Base-by-base conservation (phyloP, 92 coral and sea anemone genomes). In the Zoanthus sociatus region DNA sequence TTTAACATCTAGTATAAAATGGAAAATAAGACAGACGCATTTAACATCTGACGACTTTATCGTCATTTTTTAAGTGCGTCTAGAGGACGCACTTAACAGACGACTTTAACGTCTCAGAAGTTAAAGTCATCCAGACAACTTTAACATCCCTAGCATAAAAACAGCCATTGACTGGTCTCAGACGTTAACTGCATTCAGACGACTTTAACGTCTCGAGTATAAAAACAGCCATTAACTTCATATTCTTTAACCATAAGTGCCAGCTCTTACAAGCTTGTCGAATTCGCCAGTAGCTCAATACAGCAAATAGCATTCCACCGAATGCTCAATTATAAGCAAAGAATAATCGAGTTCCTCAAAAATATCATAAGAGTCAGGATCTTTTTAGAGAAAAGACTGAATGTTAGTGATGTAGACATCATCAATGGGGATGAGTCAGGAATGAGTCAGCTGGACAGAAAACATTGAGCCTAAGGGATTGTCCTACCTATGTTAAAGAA, bases 401-500 rank as follows among this genome's bases (percentile, higher is more conserved):
- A 58, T 58, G 66, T 58, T 58, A 58, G 66, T 58, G 20, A 58
- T 58, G 66, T 58, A 50, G 55, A 50, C 55, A 79, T 61, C 18
- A 82, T 64, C 47, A 82, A 82, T 79, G 60, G 48, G 17, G 60
- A 82, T 17, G 60, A 82, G 47, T n/a, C n/a, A 46, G 54, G 37
- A 64, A 64, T 20, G 86, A 82, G 54, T 42, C 58, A 61, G 46
- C 54, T 12, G 18, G 53, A 56, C n/a, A 47, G 46, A 48, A 44
- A 9, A 82, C 86, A 12, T 9, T 63, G 53, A 31, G 53, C 53
- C 76, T 82, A 6, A 64, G 64, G 16, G 32, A 50, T 42, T 30
- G 30, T 12, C 42, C 32, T 1, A 82, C 76, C 3, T 64, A 63
- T 2, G 86, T 82, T 44, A 82, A 82, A 42, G 71, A 82, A 46